phyloP scores from a whole-genome alignment of 2,797 vertebrate species.

The Zenarchopterus dispar region DNA sequence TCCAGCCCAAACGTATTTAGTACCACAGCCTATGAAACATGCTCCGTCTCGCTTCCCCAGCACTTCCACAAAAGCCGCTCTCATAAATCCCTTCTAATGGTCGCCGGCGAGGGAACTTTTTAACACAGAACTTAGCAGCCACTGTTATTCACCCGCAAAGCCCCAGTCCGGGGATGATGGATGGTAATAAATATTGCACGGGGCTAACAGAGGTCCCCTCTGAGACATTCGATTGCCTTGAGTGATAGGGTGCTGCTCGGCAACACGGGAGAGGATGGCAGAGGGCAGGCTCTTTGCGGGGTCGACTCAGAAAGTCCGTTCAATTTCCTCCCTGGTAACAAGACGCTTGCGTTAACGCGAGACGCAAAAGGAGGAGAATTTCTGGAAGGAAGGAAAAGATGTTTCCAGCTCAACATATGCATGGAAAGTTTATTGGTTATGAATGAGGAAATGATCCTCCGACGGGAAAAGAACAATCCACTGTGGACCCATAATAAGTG shows the following conservation, averaged over 20 bases:
- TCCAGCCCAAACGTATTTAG: conserved; percentile 54
- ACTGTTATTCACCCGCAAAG: conserved; percentile 72
- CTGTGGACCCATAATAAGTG: conserved; percentile 13
- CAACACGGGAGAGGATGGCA: conserved; percentile 69
- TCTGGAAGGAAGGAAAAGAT: conserved; percentile 1
- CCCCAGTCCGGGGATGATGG: conserved; percentile 65
- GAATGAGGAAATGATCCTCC: conserved; percentile 28
- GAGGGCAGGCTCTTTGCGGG: conserved; percentile 65
- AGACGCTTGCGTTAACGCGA: conserved; percentile 30
- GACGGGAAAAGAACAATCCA: not conserved
- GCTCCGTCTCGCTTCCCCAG: conserved; percentile 56
- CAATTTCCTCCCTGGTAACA: conserved; percentile 63
- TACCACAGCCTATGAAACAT: conserved; percentile 52
- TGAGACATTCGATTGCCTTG: conserved; percentile 77
- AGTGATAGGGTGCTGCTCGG: conserved; percentile 75
- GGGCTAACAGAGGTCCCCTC: conserved; percentile 79
- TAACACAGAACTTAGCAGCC: conserved; percentile 73
- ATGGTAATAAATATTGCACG: conserved; percentile 79
- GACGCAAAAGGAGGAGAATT: conserved; percentile 1
- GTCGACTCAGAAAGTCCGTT: conserved; percentile 64
- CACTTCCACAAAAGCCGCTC: conserved; percentile 55
- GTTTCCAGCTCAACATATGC: conserved; percentile 28
- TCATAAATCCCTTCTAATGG: conserved; percentile 78
- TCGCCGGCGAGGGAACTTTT: conserved; percentile 73
- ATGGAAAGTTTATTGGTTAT: conserved; percentile 32